These are phyloP conservation scores for Allophyes oxyacanthae DNA, from an alignment of 2,888 invertebrate genomes.

Conservation along the genomic window DNA sequence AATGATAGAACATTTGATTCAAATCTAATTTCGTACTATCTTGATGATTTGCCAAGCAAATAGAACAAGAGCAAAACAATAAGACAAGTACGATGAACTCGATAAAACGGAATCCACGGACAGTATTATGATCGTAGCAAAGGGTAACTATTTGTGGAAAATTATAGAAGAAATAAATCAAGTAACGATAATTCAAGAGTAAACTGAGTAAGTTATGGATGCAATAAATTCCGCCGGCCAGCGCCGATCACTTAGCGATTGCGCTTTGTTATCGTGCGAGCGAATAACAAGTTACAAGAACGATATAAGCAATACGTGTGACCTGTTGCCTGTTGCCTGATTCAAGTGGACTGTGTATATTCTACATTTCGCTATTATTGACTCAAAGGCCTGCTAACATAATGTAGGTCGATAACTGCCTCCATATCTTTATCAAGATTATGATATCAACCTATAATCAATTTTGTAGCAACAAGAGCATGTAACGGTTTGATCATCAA, in stretches of 20 bases:
- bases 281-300: slow-evolving; percentile 44
- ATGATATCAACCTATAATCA: slow-evolving; percentile 10
- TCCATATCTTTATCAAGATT: slow-evolving; percentile 10
- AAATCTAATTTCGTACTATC: slow-evolving; percentile 59
- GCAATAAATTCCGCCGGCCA: slow-evolving; percentile 61
- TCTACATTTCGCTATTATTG: slow-evolving; percentile 16
- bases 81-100: slow-evolving; percentile 68
- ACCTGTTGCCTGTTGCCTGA: slow-evolving; percentile 29
- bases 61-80: slow-evolving; percentile 60
- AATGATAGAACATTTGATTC: slow-evolving; percentile 58
- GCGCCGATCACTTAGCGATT: slow-evolving; percentile 59
- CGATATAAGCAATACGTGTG: slow-evolving; percentile 28
- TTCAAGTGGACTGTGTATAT: slow-evolving; percentile 15
- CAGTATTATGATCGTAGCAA: slow-evolving; percentile 44
- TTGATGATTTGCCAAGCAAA: slow-evolving; percentile 72
- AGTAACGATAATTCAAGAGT: slow-evolving; percentile 59
- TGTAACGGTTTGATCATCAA: slow-evolving; percentile 53
- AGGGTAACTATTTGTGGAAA: slow-evolving; percentile 55
- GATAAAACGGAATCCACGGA: slow-evolving; percentile 47
- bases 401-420: slow-evolving; percentile 6
- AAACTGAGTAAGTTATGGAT: slow-evolving; percentile 61
- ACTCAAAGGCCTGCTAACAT: slow-evolving; percentile 9
- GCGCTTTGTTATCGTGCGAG: slow-evolving; percentile 57
- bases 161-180: slow-evolving; percentile 59
- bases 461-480: slow-evolving; percentile 33